A percentile compares a stretch with the other conserved stretches of the same genome.
These are phyloP conservation scores for Gila robusta DNA, from an alignment of 2,797 vertebrate genomes.

Conservation along the genomic window DNA sequence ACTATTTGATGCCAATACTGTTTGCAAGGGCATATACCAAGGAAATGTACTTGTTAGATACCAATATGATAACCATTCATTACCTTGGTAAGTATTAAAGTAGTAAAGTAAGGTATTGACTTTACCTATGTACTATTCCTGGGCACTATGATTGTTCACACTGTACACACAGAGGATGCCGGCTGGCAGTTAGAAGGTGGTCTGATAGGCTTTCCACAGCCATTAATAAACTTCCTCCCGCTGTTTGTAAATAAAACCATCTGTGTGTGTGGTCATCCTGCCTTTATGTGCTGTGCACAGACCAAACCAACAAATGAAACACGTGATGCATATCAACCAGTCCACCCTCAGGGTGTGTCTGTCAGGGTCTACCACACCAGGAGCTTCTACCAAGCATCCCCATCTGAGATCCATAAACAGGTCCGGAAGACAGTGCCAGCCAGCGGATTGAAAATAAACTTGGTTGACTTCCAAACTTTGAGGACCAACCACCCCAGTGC, in stretches of 20 bases:
- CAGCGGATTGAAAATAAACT: constrained; percentile 38
- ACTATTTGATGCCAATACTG: not conserved
- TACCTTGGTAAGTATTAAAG: not conserved
- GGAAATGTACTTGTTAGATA: not conserved
- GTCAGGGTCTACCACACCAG: constrained; percentile 61
- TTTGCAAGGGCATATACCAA: not conserved
- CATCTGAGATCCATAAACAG: constrained; percentile 72
- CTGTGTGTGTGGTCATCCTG: constrained; percentile 65
- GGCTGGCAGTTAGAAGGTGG: constrained; percentile 5
- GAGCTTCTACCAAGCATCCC: constrained; percentile 54
- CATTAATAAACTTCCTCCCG: constrained; percentile 71
- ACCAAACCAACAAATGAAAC: constrained; percentile 42
- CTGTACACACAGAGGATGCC: not conserved
- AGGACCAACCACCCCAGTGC: constrained; percentile 30
- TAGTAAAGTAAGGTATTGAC: not conserved
- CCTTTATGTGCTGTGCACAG: constrained; percentile 69
- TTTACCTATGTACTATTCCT: not conserved
- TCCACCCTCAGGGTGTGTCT: constrained; percentile 70
- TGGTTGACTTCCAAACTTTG: constrained; percentile 20
- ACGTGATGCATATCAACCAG: constrained; percentile 51
- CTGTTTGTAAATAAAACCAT: constrained; percentile 74
- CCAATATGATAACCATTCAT: not conserved
- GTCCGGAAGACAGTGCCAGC: constrained; percentile 45
- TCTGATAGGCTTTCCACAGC: constrained; percentile 47
- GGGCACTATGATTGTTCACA: not conserved